Evolutionary conservation across 2,797 vertebrate species (phyloP).

Genomic region (Periparus ater): DNA sequence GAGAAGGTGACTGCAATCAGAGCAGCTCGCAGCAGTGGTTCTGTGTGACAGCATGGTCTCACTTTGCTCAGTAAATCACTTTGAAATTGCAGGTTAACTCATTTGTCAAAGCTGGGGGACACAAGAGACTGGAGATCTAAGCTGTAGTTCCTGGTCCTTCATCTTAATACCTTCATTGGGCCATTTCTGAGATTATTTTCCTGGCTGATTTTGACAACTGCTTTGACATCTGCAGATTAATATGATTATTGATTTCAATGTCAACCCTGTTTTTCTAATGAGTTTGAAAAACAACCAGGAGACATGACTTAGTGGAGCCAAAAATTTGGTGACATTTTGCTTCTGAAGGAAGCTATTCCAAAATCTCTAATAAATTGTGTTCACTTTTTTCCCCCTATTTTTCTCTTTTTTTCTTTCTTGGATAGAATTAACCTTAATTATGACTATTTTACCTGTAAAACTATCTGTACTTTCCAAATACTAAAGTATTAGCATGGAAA

Average conservation of each 20-base stretch:
- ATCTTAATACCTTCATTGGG: background rate
- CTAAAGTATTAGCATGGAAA: background rate
- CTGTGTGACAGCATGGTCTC: background rate
- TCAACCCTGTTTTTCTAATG: background rate
- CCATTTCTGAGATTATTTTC: background rate
- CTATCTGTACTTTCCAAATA: background rate
- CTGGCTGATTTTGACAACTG: background rate
- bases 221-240: background rate
- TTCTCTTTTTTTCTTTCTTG: background rate
- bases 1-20: conserved; percentile 46
- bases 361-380: background rate
- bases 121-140: background rate
- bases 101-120: background rate
- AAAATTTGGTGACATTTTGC: background rate
- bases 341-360: background rate
- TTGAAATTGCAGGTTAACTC: background rate
- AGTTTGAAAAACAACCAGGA: background rate
- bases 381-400: background rate
- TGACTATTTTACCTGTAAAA: background rate
- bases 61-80: conserved; percentile 39
- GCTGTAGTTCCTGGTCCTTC: background rate
- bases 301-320: background rate
- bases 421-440: background rate
- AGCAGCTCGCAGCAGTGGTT: background rate
- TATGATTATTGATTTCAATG: background rate